These are phyloP conservation scores for Promerops cafer DNA, from an alignment of 2,113 vertebrate species.

Conservation along the genomic window DNA sequence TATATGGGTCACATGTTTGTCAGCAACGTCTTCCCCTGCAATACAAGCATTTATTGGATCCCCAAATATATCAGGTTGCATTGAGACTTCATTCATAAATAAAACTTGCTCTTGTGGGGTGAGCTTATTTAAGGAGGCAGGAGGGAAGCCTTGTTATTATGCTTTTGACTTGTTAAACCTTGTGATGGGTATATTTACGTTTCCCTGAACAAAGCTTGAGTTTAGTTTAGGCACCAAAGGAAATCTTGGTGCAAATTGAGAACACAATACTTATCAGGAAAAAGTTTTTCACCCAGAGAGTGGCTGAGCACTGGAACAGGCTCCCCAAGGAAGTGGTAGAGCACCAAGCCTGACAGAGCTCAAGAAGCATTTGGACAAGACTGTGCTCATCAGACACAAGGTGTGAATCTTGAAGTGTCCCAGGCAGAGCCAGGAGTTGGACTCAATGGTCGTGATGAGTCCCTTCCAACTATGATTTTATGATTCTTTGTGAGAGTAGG, in stretches of 20 bases:
- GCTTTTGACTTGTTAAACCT: background rate
- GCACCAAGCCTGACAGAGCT: background rate
- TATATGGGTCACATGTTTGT: background rate
- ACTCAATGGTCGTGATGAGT: accelerated
- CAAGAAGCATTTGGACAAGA: background rate
- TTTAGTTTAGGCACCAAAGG: background rate
- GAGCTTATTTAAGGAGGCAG: background rate
- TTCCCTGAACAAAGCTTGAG: background rate
- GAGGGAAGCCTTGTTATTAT: background rate
- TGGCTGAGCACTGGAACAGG: background rate
- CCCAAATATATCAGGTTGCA: background rate
- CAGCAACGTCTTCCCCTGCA: background rate
- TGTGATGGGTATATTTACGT: background rate
- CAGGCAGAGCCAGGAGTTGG: accelerated
- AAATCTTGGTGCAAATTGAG: background rate
- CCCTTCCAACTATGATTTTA: background rate
- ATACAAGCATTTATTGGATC: background rate
- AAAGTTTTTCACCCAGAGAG: background rate
- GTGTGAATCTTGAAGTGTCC: background rate
- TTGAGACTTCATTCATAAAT: background rate
- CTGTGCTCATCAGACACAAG: background rate
- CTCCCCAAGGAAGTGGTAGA: background rate
- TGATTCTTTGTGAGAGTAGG: background rate
- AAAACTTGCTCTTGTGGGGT: background rate
- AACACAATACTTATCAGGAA: background rate